These are phyloP conservation scores for Sebastes minor DNA, from an alignment of 2,797 vertebrate genomes.

Conservation along the genomic window DNA sequence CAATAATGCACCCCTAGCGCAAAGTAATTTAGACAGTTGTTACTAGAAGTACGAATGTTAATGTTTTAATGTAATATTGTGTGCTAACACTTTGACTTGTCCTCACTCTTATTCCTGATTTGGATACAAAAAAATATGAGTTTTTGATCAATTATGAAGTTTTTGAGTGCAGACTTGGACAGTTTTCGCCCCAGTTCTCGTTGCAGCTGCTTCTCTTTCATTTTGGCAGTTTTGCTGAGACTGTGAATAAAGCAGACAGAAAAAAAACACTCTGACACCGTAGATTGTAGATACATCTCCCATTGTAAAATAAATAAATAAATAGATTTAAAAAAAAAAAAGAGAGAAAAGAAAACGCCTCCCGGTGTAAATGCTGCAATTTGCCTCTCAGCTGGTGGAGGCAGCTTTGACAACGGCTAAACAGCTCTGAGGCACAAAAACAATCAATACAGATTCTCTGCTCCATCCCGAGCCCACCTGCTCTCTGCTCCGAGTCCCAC, in stretches of 20 bases:
- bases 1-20: background rate
- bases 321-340: conserved; percentile 49
- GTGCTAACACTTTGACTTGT: background rate
- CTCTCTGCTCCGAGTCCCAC: conserved; percentile 86
- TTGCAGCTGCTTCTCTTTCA: background rate
- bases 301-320: conserved; percentile 66
- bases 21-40: rapidly evolving
- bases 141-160: background rate
- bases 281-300: conserved; percentile 57
- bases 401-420: conserved; percentile 96
- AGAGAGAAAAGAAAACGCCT: conserved; percentile 81
- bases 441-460: conserved; percentile 96
- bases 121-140: no score
- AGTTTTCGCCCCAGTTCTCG: background rate
- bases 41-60: background rate
- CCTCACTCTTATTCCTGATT: background rate
- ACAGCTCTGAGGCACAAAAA: conserved; percentile 93
- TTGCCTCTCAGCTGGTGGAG: conserved; percentile 99
- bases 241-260: conserved; percentile 85
- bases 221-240: conserved; percentile 16
- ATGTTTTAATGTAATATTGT: background rate
- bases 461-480: conserved; percentile 89
- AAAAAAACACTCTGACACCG: conserved; percentile 76
- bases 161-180: background rate
- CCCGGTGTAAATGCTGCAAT: conserved; percentile 98